These are phyloP conservation scores for Irena cyanogastra DNA, from an alignment of 2,113 vertebrate species.

Conservation along the genomic window DNA sequence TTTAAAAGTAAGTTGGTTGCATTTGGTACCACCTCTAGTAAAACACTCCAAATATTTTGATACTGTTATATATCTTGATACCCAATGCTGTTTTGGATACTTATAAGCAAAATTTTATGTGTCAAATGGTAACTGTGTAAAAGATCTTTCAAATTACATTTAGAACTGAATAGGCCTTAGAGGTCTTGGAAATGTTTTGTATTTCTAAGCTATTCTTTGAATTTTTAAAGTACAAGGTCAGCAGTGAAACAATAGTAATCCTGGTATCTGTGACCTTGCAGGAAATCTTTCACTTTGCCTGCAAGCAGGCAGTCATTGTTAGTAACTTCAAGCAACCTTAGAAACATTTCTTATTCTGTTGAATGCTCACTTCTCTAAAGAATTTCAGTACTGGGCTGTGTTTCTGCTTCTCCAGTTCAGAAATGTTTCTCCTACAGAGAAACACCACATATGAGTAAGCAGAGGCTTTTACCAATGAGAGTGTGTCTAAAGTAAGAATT, in stretches of 20 bases:
- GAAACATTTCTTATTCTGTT: neutral
- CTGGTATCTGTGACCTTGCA: fast-evolving
- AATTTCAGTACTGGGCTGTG: neutral
- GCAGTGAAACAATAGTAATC: neutral
- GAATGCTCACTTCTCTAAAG: neutral
- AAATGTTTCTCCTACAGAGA: neutral
- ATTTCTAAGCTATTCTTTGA: neutral
- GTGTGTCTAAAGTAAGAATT: neutral
- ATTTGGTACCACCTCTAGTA: neutral
- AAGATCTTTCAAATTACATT: neutral
- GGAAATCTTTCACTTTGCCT: neutral
- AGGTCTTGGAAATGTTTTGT: neutral
- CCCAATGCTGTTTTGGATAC: neutral
- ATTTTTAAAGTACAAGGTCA: neutral
- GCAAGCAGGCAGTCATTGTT: fast-evolving
- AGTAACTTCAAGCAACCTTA: neutral
- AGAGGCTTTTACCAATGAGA: neutral
- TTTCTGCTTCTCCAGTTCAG: neutral
- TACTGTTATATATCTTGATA: too few species aligned
- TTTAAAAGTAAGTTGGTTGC: neutral
- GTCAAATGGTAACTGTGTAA: neutral
- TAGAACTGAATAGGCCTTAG: neutral
- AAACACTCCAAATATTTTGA: neutral
- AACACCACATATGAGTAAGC: neutral
- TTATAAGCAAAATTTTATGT: neutral